A percentile compares a stretch with the other conserved stretches of the same genome.
Conservation (phyloP, 64 coral and sea anemone genomes). For the Catalaphyllia jardinei region DNA sequence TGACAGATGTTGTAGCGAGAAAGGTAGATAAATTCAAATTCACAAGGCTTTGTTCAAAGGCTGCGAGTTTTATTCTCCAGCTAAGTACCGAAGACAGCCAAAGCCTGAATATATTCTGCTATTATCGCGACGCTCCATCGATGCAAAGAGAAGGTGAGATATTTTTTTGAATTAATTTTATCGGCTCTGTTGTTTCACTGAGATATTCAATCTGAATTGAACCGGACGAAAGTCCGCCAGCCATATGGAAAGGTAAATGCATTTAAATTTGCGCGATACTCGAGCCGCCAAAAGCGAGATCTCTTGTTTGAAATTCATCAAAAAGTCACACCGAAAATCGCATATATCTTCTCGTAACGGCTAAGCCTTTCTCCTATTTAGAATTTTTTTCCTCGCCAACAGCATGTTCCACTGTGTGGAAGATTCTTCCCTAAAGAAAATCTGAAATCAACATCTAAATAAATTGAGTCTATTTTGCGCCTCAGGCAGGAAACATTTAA, state of each 20-base stretch:
- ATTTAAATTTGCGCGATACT: not conserved
- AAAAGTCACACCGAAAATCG: no score
- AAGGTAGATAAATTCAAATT: not conserved
- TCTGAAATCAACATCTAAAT: not conserved
- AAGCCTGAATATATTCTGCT: not conserved
- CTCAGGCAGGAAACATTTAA: not conserved
- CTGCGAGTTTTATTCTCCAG: not conserved
- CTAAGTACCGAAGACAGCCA: not conserved
- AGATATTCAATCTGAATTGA: not conserved
- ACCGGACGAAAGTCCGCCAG: not conserved
- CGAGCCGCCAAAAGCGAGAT: not conserved
- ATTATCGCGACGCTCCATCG: not conserved
- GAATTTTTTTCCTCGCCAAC: no score
- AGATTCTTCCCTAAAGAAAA: not conserved
- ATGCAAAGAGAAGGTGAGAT: not conserved
- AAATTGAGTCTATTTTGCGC: not conserved
- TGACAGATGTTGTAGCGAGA: constrained; percentile 27
- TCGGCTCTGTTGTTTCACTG: not conserved
- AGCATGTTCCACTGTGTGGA: not conserved
- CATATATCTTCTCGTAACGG: no score
- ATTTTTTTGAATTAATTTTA: not conserved
- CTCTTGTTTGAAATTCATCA: no score
- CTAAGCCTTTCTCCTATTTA: no score
- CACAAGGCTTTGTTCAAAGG: not conserved
- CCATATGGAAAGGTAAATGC: not conserved